Base-by-base conservation (phyloP, 2,888 invertebrate species). In the Drosophila lacicola region DNA sequence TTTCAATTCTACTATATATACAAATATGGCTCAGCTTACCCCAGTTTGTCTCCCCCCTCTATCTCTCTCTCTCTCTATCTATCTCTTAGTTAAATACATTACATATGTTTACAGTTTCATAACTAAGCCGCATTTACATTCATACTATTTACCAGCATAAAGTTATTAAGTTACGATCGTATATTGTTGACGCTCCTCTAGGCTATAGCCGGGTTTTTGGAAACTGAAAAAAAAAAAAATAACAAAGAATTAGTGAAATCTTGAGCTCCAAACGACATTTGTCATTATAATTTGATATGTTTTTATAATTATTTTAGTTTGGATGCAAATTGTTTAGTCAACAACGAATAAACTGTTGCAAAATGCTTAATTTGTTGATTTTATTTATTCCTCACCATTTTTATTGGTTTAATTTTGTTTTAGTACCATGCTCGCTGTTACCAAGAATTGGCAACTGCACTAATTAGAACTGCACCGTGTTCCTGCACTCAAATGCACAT, bases 291-390 rank as follows among this genome's bases (percentile, higher is more conserved):
- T 80, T 88, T 88, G 74, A 87, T 81, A 73, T 62, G 29, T 78
- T 88, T 78, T 70, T 69, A 58, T 65, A 65, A 19, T 58, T 67
- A 60, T 64, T 72, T 84, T 77, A 86, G 74, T 74, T 86, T 81
- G 89, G 79, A 78, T 76, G 74, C 88, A 72, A 73, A 66, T 62
- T 78, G 61, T 77, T 83, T 64, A 76, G 72, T 54, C 73, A 83
- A 80, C 84, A 87, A 73, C 57, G 70, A 85, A 85, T 85, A 89
- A 85, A 89, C 78, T 84, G 71, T 89, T 81, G 76, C 72, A 71
- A 84, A 81, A 73, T 69, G 61, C 66, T 60, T 58, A 55, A 49
- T 64, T 67, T 60, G 41, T 68, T 50, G 57, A 53, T 17, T 45
- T 61, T 42, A 42, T 56, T 45, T 47, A n/a, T 41, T 6, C 2